Percentiles rank a stretch among this genome's conserved stretches.
These are phyloP conservation scores for Ancistrus triradiatus DNA, from an alignment of 2,113 vertebrate genomes.

Conservation along the genomic window DNA sequence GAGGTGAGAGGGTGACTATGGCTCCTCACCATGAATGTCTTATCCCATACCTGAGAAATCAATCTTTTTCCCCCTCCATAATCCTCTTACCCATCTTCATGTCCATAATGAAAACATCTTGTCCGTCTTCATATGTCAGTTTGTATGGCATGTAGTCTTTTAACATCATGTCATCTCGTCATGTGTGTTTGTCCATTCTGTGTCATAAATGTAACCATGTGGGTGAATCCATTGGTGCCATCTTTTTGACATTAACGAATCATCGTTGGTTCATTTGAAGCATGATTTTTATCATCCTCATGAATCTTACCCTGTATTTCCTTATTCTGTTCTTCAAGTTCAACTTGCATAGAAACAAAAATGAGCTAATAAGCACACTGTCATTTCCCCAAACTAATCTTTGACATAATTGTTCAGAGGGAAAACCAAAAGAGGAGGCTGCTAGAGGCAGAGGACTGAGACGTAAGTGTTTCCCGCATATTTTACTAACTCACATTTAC, in stretches of 20 bases:
- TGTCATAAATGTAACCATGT: slow-evolving; percentile 10
- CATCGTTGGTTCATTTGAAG: slow-evolving; percentile 27
- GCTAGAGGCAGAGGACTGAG: slow-evolving; percentile 78
- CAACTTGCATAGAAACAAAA: background rate
- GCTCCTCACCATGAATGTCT: slow-evolving; percentile 57
- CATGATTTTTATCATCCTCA: slow-evolving; percentile 37
- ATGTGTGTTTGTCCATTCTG: slow-evolving; percentile 36
- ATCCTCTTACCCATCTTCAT: slow-evolving; percentile 51
- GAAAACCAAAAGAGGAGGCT: slow-evolving; percentile 83
- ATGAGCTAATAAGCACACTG: background rate
- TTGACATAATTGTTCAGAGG: slow-evolving; percentile 71
- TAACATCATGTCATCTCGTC: slow-evolving; percentile 30
- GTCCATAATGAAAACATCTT: slow-evolving; percentile 39
- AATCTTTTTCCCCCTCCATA: slow-evolving; percentile 54
- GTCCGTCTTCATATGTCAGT: slow-evolving; percentile 40
- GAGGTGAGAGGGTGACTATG: slow-evolving; percentile 77
- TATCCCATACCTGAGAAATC: slow-evolving; percentile 50
- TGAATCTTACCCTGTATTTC: slow-evolving; percentile 16
- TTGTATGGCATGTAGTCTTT: slow-evolving; percentile 41
- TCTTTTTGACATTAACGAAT: slow-evolving; percentile 8
- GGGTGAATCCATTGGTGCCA: slow-evolving; percentile 11
- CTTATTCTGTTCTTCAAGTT: background rate
- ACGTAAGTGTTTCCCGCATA: slow-evolving; percentile 79
- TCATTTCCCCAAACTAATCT: slow-evolving; percentile 19
- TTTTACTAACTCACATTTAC: no score